Conservation (phyloP, 2,797 vertebrate species). For the Lophius americanus region DNA sequence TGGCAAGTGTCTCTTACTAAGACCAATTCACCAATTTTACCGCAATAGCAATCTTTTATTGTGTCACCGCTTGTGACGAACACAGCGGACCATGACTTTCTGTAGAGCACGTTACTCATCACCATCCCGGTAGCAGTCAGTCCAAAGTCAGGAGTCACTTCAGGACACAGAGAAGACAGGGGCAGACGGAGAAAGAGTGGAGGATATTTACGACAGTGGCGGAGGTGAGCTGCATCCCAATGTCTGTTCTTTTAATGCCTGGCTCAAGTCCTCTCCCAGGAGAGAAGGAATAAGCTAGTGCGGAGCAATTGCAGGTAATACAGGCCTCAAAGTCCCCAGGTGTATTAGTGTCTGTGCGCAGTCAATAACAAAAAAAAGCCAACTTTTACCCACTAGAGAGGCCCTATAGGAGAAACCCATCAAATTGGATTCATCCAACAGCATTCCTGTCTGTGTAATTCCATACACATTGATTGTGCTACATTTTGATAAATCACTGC, state of each 20-base stretch:
- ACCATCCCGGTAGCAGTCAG: conserved; percentile 22
- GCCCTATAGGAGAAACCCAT: conserved; percentile 31
- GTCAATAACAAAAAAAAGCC: conserved; percentile 22
- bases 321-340: conserved; percentile 32
- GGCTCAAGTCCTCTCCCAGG: conserved; percentile 48
- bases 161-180: conserved; percentile 41
- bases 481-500: conserved; percentile 11
- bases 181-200: conserved; percentile 29
- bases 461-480: neutral
- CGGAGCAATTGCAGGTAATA: conserved; percentile 35
- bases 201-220: conserved; percentile 71
- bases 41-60: conserved; percentile 27
- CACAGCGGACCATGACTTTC: conserved; percentile 21
- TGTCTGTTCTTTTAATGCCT: conserved; percentile 58
- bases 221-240: conserved; percentile 68
- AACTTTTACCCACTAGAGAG: conserved; percentile 23
- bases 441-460: conserved; percentile 2
- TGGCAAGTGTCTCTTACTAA: conserved; percentile 24
- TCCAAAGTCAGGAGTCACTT: conserved; percentile 49
- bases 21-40: conserved; percentile 29
- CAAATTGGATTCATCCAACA: conserved; percentile 2
- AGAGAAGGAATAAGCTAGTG: conserved; percentile 26
- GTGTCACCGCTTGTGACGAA: conserved; percentile 44
- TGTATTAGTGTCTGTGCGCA: conserved; percentile 23
- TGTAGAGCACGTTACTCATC: conserved; percentile 54